A percentile compares a stretch with the other conserved stretches of the same genome.
phyloP scores from a whole-genome alignment of 2,888 invertebrate species.

The Agrochola litura region DNA sequence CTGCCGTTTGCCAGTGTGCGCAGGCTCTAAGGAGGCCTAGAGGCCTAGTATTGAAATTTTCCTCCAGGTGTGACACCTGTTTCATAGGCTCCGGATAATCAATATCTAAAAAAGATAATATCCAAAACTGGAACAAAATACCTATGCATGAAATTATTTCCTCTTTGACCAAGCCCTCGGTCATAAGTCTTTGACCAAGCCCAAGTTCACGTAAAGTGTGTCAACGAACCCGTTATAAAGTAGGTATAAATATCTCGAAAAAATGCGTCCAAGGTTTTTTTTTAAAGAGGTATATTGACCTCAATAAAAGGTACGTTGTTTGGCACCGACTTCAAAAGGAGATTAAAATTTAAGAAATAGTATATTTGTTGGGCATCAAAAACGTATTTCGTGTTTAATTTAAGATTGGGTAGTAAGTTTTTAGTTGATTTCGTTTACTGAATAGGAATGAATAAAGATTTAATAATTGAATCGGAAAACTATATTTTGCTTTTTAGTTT shows the following conservation, averaged over 20 bases:
- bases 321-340: no score
- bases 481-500: no score
- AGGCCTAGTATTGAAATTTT: not conserved
- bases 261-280: not conserved
- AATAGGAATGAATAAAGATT: no score
- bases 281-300: not conserved
- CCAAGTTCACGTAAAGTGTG: not conserved
- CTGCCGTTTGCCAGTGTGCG: no score
- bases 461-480: no score
- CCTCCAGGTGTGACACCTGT: not conserved
- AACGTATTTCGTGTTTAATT: no score
- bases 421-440: no score
- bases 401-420: no score
- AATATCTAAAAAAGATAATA: not conserved
- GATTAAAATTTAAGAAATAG: no score
- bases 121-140: not conserved
- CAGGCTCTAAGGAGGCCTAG: no score
- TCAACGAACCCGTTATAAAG: slow-evolving; percentile 9
- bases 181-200: not conserved
- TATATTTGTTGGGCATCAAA: no score
- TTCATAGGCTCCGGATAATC: not conserved
- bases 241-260: slow-evolving; percentile 2
- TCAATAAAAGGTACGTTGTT: not conserved
- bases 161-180: not conserved
- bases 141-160: not conserved